These are phyloP conservation scores for Plutomurus gul DNA, from an alignment of 1,140 invertebrate species.

Conservation along the genomic window DNA sequence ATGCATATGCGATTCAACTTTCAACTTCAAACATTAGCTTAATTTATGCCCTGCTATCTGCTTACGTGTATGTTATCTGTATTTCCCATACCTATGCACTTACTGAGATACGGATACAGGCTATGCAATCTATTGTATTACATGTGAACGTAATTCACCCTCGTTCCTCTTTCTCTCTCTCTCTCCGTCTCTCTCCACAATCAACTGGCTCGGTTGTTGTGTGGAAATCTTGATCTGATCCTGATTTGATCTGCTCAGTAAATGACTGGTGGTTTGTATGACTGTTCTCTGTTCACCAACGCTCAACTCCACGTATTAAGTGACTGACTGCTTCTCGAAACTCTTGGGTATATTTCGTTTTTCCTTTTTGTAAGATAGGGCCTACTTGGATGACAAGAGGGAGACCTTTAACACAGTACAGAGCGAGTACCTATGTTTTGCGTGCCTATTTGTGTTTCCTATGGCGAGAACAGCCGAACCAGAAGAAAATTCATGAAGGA, in stretches of 20 bases:
- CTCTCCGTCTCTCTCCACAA: not conserved
- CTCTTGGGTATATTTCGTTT: not conserved
- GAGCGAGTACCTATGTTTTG: too few species aligned
- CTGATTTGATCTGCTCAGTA: constrained; percentile 4
- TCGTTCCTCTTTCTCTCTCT: not conserved
- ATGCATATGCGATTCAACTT: too few species aligned
- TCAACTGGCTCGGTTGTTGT: not conserved
- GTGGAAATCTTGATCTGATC: not conserved
- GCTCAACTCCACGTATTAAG: too few species aligned
- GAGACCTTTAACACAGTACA: not conserved
- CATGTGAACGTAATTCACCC: constrained; percentile 7
- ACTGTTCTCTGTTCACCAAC: too few species aligned
- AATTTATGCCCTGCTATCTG: too few species aligned
- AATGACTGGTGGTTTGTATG: too few species aligned
- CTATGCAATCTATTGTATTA: not conserved
- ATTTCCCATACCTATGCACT: not conserved
- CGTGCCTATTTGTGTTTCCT: too few species aligned
- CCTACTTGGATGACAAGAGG: not conserved
- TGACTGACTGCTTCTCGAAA: too few species aligned
- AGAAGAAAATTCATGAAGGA: not conserved
- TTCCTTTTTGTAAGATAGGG: not conserved
- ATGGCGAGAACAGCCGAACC: too few species aligned
- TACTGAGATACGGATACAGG: not conserved
- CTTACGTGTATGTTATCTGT: not conserved
- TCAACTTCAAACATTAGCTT: too few species aligned